Evolutionary conservation across 2,113 vertebrate species (phyloP).

Genomic region (Corvus cornix): DNA sequence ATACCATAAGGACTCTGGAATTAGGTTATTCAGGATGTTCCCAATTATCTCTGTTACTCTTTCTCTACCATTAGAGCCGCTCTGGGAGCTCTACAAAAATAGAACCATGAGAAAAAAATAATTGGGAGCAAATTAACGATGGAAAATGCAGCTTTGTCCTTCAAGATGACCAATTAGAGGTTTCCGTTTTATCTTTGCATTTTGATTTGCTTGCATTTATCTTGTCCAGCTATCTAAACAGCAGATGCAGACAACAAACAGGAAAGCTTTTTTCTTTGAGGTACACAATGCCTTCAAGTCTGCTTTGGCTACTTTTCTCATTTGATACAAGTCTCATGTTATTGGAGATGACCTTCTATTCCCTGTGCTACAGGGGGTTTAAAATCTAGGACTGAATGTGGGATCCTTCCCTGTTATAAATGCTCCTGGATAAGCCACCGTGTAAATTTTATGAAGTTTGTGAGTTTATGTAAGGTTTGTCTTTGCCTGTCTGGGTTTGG

Average conservation of each 20-base stretch:
- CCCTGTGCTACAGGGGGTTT: not conserved
- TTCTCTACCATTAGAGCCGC: not conserved
- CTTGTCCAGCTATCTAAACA: not conserved
- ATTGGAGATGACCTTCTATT: not conserved
- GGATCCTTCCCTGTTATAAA: not conserved
- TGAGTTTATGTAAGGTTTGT: not conserved
- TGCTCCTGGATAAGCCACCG: not conserved
- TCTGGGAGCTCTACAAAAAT: conserved; percentile 26
- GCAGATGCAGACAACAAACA: not conserved
- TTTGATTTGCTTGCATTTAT: conserved; percentile 24
- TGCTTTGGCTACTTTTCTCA: not conserved
- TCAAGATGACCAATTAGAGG: not conserved
- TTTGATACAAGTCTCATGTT: not conserved
- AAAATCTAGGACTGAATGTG: not conserved
- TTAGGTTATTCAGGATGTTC: conserved; percentile 35
- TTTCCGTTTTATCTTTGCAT: not conserved
- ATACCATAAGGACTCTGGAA: not conserved
- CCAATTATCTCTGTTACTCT: conserved; percentile 35
- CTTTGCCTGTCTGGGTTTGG: not conserved
- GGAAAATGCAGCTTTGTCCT: conserved; percentile 19
- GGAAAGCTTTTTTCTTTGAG: not conserved
- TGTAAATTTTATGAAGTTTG: not conserved
- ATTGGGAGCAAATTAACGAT: conserved; percentile 3
- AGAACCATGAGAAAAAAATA: not conserved
- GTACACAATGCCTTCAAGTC: not conserved